Conservation (phyloP, 2,113 vertebrate species). For the Rhynchomys soricoides region DNA sequence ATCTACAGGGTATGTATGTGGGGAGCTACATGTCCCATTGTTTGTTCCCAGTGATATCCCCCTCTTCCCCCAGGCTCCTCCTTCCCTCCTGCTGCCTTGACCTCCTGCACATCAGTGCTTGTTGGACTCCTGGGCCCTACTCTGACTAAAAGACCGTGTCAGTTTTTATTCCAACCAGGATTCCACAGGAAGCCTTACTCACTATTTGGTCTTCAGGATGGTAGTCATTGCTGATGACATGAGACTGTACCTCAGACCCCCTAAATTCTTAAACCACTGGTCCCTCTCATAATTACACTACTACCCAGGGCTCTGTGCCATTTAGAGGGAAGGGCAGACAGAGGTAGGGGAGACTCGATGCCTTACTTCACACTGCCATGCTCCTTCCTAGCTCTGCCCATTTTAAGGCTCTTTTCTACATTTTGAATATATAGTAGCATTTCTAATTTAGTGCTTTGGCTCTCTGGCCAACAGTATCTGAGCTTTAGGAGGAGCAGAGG, state of each 20-base stretch:
- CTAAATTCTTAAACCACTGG: background rate
- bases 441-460: background rate
- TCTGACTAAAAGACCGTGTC: background rate
- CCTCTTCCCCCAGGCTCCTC: background rate
- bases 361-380: fast-evolving
- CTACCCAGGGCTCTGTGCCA: background rate
- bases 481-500: background rate
- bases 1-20: fast-evolving
- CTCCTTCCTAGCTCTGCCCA: background rate
- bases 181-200: background rate
- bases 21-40: background rate
- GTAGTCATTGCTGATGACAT: too few relatives aligned
- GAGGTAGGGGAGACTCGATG: fast-evolving
- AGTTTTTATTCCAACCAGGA: background rate
- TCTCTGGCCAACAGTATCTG: background rate
- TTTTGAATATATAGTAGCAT: background rate
- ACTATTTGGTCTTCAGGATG: background rate
- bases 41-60: background rate
- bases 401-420: background rate
- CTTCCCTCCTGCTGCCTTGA: background rate
- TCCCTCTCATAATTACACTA: background rate
- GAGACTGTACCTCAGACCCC: background rate
- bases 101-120: background rate
- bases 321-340: background rate
- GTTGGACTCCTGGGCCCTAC: too few relatives aligned